Base-by-base conservation (phyloP, 2,113 vertebrate genomes). In the Progne subis region DNA sequence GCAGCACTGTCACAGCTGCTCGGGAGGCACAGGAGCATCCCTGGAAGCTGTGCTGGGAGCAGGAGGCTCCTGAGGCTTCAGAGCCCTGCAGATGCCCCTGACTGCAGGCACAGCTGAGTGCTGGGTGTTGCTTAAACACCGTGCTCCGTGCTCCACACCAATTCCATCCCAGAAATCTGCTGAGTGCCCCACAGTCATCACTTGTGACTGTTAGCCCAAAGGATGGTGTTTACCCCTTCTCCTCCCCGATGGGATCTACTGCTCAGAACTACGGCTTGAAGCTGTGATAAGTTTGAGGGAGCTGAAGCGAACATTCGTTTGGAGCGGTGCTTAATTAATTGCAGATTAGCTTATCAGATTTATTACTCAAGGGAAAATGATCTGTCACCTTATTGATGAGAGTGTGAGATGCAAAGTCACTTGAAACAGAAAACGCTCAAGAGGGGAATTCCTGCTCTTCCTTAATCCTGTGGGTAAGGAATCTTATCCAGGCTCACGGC, bases 261-360 rank as follows among this genome's bases (percentile, higher is more conserved):
- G 21, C 64, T 78, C 5, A 1, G 39, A 52, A 17, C 53, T 53
- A 18, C 23, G 20, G 64, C 65, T 68, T 32, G 55, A 57, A 57
- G 44, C 39, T n/a, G 65, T 59, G 86, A 23, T 74, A 37, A 91
- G 60, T 83, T 75, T 37, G 61, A 77, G 78, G 80, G 86, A 75
- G 64, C 44, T 78, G 69, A 39, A 78, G 47, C 44, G 72, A 68
- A 63, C 69, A 81, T 8, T 75, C 34, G 39, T 75, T 92, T 95
- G 78, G 37, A 92, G 74, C 74, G 29, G 5, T 67, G 49, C 80
- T 90, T 93, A 83, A 90, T 90, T 95, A 90, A 72, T 74, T 94
- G 69, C 55, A 59, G 55, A 88, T 86, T 86, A 86, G 32, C 8
- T 61, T 78, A 94, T 80, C 59, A 78, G 60, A 75, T 88, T 78